Conservation (phyloP, 1,140 invertebrate genomes). For the Onthophagus taurus region DNA sequence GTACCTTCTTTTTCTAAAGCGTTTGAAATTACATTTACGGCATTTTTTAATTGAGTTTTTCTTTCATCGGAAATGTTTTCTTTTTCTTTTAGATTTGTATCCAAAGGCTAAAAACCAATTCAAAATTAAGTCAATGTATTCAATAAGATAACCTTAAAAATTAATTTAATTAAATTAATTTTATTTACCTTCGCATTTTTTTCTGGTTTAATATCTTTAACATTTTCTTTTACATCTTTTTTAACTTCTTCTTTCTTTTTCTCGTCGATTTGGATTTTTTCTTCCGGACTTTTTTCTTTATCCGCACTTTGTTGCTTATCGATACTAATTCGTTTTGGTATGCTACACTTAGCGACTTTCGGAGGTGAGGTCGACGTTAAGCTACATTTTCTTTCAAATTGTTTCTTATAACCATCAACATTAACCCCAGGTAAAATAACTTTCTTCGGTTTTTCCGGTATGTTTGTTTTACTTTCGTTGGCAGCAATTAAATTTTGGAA, state of each 20-base stretch:
- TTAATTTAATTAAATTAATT: constrained; percentile 3
- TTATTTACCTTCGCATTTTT: constrained; percentile 16
- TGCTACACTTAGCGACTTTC: constrained; percentile 24
- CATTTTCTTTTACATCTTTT: constrained; percentile 17
- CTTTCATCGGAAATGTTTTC: constrained; percentile 34
- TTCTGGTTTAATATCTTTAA: constrained; percentile 21
- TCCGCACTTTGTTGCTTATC: constrained; percentile 9
- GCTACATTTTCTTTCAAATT: constrained; percentile 69
- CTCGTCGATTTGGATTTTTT: constrained; percentile 27
- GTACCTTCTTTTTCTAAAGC: constrained; percentile 43
- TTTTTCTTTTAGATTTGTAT: constrained; percentile 33
- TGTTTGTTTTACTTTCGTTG: constrained; percentile 29
- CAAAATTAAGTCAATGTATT: too few relatives aligned
- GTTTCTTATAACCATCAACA: constrained; percentile 72
- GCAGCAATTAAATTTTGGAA: constrained; percentile 50
- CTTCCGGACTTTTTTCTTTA: constrained; percentile 17
- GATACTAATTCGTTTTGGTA: constrained; percentile 9
- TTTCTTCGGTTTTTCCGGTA: constrained; percentile 63
- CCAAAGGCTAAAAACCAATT: too few relatives aligned
- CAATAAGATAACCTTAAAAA: too few relatives aligned
- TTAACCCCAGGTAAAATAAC: constrained; percentile 70
- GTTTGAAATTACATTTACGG: constrained; percentile 48
- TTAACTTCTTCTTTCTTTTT: constrained; percentile 18
- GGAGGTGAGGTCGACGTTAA: constrained; percentile 43
- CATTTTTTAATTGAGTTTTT: constrained; percentile 44